Percentiles rank a stretch among this genome's conserved stretches.
Conservation (phyloP, 1,140 invertebrate species). For the Cepaea nemoralis region DNA sequence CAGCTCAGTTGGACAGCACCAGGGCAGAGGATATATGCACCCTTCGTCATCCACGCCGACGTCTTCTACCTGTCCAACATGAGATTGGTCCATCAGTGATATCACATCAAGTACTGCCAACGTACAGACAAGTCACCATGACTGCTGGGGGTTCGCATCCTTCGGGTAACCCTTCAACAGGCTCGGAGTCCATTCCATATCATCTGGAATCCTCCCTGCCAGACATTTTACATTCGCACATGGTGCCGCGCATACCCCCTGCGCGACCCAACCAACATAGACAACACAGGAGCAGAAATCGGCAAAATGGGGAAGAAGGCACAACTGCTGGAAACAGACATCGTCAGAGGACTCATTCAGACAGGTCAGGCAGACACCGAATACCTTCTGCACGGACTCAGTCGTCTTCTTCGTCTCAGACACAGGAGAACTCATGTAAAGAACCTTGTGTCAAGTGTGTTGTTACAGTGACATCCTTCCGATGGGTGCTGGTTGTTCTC, state of each 20-base stretch:
- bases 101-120: constrained; percentile 5
- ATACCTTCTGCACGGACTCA: constrained; percentile 41
- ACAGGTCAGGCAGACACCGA: constrained; percentile 29
- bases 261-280: constrained; percentile 63
- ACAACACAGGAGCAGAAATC: constrained; percentile 38
- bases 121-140: constrained; percentile 28
- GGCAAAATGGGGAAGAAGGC: constrained; percentile 13
- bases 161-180: constrained; percentile 34
- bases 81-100: background rate
- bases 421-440: constrained; percentile 58
- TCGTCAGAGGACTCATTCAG: constrained; percentile 27
- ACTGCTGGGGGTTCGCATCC: background rate
- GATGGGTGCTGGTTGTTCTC: constrained; percentile 68
- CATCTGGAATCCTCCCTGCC: constrained; percentile 66
- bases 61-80: background rate
- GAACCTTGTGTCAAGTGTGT: constrained; percentile 66
- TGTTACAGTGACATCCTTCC: constrained; percentile 64
- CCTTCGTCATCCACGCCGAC: background rate
- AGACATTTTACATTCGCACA: constrained; percentile 74
- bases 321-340: constrained; percentile 13
- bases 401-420: constrained; percentile 37
- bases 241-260: constrained; percentile 72
- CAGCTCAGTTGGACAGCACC: background rate
- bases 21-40: background rate
- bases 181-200: constrained; percentile 46